A percentile compares a stretch with the other conserved stretches of the same genome.
These are phyloP conservation scores for Spodoptera littoralis DNA, from an alignment of 2,888 invertebrate species.

Conservation along the genomic window DNA sequence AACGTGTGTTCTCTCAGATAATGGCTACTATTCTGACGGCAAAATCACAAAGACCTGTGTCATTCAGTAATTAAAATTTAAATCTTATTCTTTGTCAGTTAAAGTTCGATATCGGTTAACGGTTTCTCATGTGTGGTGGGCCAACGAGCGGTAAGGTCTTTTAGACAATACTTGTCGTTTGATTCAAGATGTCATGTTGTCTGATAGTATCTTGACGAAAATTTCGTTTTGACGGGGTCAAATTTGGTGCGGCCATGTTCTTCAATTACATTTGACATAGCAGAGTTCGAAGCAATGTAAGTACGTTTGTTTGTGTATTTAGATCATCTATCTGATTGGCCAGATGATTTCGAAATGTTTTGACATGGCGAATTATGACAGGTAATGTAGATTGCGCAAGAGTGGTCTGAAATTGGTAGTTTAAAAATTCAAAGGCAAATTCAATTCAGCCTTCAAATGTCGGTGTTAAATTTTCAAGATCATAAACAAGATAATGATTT, in stretches of 20 bases:
- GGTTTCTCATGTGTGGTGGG: constrained; percentile 52
- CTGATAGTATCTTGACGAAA: constrained; percentile 84
- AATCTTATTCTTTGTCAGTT: constrained; percentile 35
- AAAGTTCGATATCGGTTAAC: constrained; percentile 52
- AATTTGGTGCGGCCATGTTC: constrained; percentile 74
- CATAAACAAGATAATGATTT: constrained; percentile 31
- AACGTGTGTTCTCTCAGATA: constrained; percentile 85
- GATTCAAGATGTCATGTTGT: constrained; percentile 85
- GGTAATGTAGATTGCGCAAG: constrained; percentile 49
- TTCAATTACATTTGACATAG: constrained; percentile 85
- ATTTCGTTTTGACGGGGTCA: constrained; percentile 85
- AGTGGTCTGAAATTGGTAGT: constrained; percentile 31
- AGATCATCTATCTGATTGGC: constrained; percentile 75
- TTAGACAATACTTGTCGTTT: constrained; percentile 85
- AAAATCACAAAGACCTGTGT: constrained; percentile 64
- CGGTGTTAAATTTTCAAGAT: constrained; percentile 43
- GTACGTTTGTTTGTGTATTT: constrained; percentile 71
- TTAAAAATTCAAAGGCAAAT: constrained; percentile 22
- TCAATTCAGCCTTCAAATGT: constrained; percentile 42
- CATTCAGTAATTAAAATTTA: constrained; percentile 38
- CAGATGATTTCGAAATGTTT: constrained; percentile 66
- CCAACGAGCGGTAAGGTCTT: constrained; percentile 71
- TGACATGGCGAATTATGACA: constrained; percentile 59
- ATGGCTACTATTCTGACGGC: constrained; percentile 83
- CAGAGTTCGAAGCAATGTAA: constrained; percentile 61